phyloP scores from a whole-genome alignment of 2,113 vertebrate genomes.

The Zosterops japonicus region DNA sequence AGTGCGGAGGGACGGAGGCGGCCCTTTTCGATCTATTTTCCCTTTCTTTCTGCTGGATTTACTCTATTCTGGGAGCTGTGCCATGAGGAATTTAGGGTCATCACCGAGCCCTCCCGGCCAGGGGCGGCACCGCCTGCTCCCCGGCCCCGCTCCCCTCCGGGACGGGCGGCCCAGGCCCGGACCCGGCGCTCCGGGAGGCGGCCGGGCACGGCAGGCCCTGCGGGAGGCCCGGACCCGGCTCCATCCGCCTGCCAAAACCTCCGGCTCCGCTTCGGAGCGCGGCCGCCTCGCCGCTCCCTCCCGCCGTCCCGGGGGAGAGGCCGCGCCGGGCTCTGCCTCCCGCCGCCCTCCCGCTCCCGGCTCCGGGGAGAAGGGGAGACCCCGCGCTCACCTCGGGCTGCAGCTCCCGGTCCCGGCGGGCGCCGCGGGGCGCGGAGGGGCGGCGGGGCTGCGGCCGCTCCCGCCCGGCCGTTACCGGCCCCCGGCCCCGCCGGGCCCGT shows the following conservation, averaged over 20 bases:
- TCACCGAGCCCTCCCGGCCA: neutral
- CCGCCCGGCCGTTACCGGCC: too few relatives aligned
- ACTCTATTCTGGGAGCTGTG: neutral
- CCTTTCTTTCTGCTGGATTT: neutral
- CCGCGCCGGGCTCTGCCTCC: neutral
- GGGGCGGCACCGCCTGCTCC: neutral
- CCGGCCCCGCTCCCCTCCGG: neutral
- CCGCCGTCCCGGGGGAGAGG: neutral
- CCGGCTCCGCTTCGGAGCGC: neutral
- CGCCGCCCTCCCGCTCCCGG: neutral
- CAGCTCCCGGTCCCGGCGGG: neutral
- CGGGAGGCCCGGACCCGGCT: neutral
- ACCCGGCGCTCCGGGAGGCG: neutral
- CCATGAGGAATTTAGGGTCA: neutral
- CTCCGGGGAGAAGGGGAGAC: neutral
- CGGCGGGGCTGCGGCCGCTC: too few relatives aligned
- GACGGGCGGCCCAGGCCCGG: neutral
- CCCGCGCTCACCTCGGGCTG: neutral
- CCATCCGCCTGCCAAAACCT: neutral
- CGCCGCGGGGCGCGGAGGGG: too few relatives aligned
- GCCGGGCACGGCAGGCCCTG: neutral
- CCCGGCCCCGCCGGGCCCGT: too few relatives aligned
- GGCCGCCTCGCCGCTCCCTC: neutral
- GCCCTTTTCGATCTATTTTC: neutral
- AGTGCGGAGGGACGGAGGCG: rapidly evolving